Percentiles rank a stretch among this genome's conserved stretches.
These are phyloP conservation scores for Isaurus tuberculatus DNA, from an alignment of 92 coral and sea anemone species.

Conservation along the genomic window DNA sequence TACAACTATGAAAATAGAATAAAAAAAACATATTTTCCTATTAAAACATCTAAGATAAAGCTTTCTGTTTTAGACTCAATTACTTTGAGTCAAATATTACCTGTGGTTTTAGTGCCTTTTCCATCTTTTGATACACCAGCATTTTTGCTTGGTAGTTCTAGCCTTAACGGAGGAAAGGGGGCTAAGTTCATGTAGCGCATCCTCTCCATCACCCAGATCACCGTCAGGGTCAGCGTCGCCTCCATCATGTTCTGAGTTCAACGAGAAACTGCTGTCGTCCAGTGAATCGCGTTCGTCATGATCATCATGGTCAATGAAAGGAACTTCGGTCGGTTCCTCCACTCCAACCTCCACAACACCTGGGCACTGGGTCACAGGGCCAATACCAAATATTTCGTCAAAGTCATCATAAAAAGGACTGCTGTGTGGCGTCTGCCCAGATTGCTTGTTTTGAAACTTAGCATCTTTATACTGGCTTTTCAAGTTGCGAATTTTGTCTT, in stretches of 20 bases:
- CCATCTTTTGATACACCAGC: no score
- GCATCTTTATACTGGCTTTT: conserved; percentile 23
- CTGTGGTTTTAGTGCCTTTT: no score
- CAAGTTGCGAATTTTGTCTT: conserved; percentile 32
- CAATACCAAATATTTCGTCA: conserved; percentile 24
- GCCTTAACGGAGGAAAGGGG: no score
- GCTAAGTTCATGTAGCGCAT: no score
- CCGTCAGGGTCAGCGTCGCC: background rate
- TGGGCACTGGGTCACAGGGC: conserved; percentile 26
- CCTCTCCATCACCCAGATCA: no score
- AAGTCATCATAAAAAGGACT: conserved; percentile 4
- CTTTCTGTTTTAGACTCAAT: no score
- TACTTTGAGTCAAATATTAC: no score
- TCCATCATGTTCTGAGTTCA: background rate
- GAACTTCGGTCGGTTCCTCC: background rate
- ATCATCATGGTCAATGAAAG: conserved; percentile 12
- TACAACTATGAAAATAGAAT: no score
- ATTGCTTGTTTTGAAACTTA: conserved; percentile 23
- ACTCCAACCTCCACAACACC: conserved; percentile 15
- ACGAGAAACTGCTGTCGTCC: background rate
- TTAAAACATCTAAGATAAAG: no score
- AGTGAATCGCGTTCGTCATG: background rate
- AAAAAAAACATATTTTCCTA: no score
- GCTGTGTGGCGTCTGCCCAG: conserved; percentile 18
- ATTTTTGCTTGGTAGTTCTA: no score